These are phyloP conservation scores for Luperina nickerlii DNA, from an alignment of 2,888 invertebrate species.

Conservation along the genomic window DNA sequence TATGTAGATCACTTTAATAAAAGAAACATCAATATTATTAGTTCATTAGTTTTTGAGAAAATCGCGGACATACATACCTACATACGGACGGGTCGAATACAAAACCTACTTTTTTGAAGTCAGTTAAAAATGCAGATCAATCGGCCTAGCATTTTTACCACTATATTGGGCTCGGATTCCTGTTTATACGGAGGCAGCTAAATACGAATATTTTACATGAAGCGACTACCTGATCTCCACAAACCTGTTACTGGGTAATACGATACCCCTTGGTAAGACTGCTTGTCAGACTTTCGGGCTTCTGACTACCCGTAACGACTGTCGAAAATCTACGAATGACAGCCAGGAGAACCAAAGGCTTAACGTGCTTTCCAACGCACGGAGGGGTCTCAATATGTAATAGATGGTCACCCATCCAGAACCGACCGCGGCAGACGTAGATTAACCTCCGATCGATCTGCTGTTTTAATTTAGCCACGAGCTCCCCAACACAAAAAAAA, in stretches of 20 bases:
- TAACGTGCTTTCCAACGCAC: background rate
- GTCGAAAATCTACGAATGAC: background rate
- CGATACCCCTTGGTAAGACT: background rate
- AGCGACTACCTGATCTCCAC: background rate
- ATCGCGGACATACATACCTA: too few relatives aligned
- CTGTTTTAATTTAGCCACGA: background rate
- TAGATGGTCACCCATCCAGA: background rate
- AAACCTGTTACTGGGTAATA: background rate
- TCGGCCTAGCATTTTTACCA: background rate
- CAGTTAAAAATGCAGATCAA: background rate
- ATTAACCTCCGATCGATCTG: background rate
- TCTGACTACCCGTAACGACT: background rate
- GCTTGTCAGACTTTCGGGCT: background rate
- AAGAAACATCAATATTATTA: too few relatives aligned
- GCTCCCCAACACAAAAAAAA: background rate
- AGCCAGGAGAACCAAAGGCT: background rate
- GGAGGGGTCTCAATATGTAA: background rate
- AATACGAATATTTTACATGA: background rate
- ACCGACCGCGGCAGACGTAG: background rate
- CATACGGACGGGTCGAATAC: too few relatives aligned
- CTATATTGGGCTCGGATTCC: background rate
- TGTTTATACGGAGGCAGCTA: background rate
- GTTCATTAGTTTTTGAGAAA: too few relatives aligned
- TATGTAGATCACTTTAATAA: too few relatives aligned
- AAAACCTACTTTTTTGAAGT: too few relatives aligned